These are phyloP conservation scores for Ursus arctos DNA, from an alignment of 2,113 vertebrate genomes.

Conservation along the genomic window DNA sequence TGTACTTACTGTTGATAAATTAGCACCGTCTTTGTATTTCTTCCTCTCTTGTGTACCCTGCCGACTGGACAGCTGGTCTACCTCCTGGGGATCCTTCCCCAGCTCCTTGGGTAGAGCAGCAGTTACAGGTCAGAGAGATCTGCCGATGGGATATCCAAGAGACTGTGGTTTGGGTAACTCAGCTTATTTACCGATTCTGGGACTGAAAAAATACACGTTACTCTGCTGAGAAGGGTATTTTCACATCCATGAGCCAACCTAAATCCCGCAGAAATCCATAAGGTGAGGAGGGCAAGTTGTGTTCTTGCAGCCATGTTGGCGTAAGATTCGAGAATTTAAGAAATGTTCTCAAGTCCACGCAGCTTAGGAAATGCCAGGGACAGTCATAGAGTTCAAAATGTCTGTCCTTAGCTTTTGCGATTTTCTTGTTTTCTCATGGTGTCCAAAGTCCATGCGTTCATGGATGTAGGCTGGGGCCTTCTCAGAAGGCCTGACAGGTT, in stretches of 20 bases:
- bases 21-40: not conserved
- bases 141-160: not conserved
- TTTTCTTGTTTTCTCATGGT: not conserved
- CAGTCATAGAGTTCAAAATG: not conserved
- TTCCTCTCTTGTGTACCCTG: not conserved
- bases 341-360: not conserved
- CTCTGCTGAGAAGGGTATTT: not conserved
- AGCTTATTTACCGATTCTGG: not conserved
- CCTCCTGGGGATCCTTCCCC: not conserved
- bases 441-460: not conserved
- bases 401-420: not conserved
- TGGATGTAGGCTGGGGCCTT: not conserved
- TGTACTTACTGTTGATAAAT: not conserved
- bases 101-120: not conserved
- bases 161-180: not conserved
- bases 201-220: not conserved
- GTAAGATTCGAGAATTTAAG: not conserved
- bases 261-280: not conserved
- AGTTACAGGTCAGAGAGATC: not conserved
- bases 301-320: not conserved
- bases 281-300: not conserved
- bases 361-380: not conserved
- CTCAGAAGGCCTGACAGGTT: not conserved
- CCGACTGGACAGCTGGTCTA: not conserved
- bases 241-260: not conserved